A percentile compares a stretch with the other conserved stretches of the same genome.
phyloP scores from a whole-genome alignment of 2,113 vertebrate genomes.

The Thinocorus orbignyianus region DNA sequence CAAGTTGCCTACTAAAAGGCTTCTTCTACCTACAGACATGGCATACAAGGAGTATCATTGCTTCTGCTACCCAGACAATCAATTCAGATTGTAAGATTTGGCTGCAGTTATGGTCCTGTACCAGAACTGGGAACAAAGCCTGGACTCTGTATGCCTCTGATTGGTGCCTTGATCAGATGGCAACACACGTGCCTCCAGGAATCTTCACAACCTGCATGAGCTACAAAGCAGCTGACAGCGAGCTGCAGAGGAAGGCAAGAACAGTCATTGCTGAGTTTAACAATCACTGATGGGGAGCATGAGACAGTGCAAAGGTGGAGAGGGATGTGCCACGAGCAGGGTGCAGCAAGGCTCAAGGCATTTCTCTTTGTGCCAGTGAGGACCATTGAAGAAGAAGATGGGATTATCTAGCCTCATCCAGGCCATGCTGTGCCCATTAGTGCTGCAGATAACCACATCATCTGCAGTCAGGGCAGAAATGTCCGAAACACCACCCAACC shows the following conservation, averaged over 20 bases:
- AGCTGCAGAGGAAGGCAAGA: not conserved
- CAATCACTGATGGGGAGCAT: not conserved
- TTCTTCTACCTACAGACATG: not conserved
- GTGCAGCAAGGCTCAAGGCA: not conserved
- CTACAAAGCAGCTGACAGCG: not conserved
- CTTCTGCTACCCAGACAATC: not conserved
- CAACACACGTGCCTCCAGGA: not conserved
- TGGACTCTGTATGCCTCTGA: accelerated
- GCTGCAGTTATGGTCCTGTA: not conserved
- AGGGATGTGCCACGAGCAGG: not conserved
- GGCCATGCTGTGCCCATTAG: not conserved
- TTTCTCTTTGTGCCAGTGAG: accelerated
- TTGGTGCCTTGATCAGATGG: not conserved
- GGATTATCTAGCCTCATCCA: not conserved
- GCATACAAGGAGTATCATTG: not conserved
- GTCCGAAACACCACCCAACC: not conserved
- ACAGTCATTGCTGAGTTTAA: not conserved
- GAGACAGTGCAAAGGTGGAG: not conserved
- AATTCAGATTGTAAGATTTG: not conserved
- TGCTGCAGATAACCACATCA: not conserved
- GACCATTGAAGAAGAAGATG: not conserved
- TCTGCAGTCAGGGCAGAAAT: not conserved
- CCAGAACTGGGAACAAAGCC: not conserved
- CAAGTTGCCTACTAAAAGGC: not conserved
- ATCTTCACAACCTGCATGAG: not conserved